These are phyloP conservation scores for Ptyas mucosa DNA, from an alignment of 2,113 vertebrate genomes.

Conservation along the genomic window DNA sequence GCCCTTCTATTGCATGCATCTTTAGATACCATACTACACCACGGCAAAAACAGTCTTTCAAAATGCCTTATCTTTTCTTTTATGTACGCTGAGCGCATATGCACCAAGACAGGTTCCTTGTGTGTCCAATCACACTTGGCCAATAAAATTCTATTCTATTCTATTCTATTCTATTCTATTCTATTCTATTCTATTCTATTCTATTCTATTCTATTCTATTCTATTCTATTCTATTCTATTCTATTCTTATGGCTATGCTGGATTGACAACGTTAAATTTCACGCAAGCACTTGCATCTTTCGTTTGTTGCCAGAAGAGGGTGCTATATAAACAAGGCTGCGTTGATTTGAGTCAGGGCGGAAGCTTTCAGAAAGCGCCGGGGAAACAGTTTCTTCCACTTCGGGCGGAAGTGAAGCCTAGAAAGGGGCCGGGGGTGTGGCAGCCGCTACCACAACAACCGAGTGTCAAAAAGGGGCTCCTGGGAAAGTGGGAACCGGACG, in stretches of 20 bases:
- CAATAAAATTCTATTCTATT: no score
- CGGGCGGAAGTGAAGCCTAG: slow-evolving; percentile 9
- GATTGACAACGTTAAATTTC: background rate
- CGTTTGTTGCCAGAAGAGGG: background rate
- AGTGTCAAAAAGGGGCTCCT: background rate
- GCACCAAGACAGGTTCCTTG: no score
- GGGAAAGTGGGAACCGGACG: background rate
- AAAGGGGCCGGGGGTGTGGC: background rate
- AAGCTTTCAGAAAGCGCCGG: background rate
- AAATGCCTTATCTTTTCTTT: background rate
- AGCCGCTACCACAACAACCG: background rate
- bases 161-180: no score
- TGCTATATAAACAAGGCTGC: background rate
- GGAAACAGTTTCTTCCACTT: background rate
- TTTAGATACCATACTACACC: background rate
- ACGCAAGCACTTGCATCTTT: background rate
- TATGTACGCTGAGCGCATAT: no score
- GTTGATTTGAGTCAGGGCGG: no score
- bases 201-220: no score
- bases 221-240: no score
- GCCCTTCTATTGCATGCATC: background rate
- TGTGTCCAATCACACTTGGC: no score
- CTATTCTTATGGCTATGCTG: no score
- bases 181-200: no score
- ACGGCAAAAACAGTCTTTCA: background rate